A percentile compares a stretch with the other conserved stretches of the same genome.
phyloP scores from a whole-genome alignment of 1,140 invertebrate species.

The Drosophila kurseongensis region DNA sequence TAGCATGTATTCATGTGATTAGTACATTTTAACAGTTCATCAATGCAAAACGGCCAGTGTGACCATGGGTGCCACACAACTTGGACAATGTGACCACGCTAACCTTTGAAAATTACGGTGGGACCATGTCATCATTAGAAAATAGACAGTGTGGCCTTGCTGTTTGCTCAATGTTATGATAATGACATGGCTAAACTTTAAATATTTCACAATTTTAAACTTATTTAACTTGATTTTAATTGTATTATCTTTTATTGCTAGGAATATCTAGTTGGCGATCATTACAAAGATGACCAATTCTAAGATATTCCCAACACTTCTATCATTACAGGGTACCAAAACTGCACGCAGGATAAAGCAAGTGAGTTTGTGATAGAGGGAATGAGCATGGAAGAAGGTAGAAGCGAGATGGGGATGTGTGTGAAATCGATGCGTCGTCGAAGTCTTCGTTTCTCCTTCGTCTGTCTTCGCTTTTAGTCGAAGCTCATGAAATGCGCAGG shows the following conservation, averaged over 20 bases:
- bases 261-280: too few species aligned
- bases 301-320: neutral
- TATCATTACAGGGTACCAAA: constrained; percentile 24
- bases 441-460: constrained; percentile 30
- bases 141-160: neutral
- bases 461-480: constrained; percentile 67
- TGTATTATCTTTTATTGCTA: too few species aligned
- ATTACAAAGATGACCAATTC: neutral
- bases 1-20: neutral
- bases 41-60: neutral
- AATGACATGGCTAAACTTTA: too few species aligned
- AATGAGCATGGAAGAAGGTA: neutral
- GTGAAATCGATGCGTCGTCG: constrained; percentile 78
- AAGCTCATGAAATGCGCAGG: constrained; percentile 82
- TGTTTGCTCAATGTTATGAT: neutral
- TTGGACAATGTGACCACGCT: neutral
- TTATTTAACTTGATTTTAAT: too few species aligned
- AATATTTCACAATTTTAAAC: too few species aligned
- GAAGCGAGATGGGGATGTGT: constrained; percentile 27
- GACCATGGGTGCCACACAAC: neutral
- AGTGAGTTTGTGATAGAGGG: neutral
- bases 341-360: constrained; percentile 14
- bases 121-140: neutral
- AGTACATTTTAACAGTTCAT: neutral
- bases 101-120: neutral